Percentiles rank a stretch among this genome's conserved stretches.
Conservation (phyloP, 2,113 vertebrate genomes). For the Tor tambroides region DNA sequence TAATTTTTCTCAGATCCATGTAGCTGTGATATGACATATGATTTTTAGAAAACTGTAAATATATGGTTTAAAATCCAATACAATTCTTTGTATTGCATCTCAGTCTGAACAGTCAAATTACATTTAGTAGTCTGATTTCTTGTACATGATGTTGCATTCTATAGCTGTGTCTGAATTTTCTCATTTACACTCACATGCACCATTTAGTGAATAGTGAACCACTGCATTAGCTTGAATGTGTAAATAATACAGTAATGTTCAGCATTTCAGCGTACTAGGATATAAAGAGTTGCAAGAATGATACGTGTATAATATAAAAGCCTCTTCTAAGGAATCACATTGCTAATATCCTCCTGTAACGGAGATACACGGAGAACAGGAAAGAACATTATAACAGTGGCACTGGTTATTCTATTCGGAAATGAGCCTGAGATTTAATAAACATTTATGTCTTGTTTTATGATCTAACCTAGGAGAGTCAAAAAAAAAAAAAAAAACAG, state of each 20-base stretch:
- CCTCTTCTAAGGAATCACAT: background rate
- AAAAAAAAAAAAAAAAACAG: conserved; percentile 5
- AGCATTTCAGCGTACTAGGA: background rate
- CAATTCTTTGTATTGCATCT: background rate
- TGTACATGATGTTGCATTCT: background rate
- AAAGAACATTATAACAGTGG: background rate
- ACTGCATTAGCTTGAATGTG: background rate
- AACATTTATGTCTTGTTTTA: background rate
- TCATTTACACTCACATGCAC: background rate
- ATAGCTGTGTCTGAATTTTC: background rate
- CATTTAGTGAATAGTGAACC: background rate
- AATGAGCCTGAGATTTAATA: background rate
- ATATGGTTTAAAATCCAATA: background rate
- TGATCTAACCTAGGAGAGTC: background rate
- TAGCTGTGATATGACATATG: background rate
- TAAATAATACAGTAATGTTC: background rate
- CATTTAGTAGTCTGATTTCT: background rate
- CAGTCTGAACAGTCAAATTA: background rate
- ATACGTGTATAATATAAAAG: background rate
- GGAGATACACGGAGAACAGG: background rate
- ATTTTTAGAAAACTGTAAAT: background rate
- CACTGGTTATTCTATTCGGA: background rate
- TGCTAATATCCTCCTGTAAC: background rate
- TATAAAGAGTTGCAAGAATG: background rate
- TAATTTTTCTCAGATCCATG: background rate